Base-by-base conservation (phyloP, 2,113 vertebrate species). In the Laticauda colubrina region DNA sequence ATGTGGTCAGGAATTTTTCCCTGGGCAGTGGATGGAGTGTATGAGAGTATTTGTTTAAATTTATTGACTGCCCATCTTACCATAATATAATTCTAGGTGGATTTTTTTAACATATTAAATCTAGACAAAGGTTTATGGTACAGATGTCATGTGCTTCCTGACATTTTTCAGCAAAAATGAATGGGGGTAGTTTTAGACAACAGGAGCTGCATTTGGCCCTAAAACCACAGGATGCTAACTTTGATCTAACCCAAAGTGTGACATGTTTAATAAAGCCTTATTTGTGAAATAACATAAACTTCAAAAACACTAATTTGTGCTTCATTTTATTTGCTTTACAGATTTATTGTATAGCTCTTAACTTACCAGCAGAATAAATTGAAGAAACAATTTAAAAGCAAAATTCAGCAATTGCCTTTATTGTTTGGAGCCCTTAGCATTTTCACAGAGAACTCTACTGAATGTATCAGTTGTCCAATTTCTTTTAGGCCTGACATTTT, bases 401-500 rank as follows among this genome's bases (percentile, higher is more conserved):
- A 53, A 90, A 81, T 34, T 54, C 12, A 43, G 11, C 29, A 55
- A 39, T 10, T 39, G 21, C 24, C 3, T 85, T 57, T 89, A 43
- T 48, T 59, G 85, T 90, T 43, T 15, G 51, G 91, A 92, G 54
- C 43, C 91, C 5, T 1, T 51, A 86, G 0, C 0, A 69, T 59
- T 93, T 43, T 93, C 87, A 88, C 91, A 59, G 64, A 86, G 55
- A 26, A 59, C 64, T 20, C 90, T 53, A 87, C 94, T 61, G n/a
- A 94, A 96, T 96, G 94, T 94, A 95, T 93, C 89, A 0, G 0
- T 3, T 91, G 53, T 54, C 92, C 91, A 55, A 0, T 91, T 64
- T 88, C 91, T 90, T 94, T 93, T 69, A 89, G 91, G 94, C 89
- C 92, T 94, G 85, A 89, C 94, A 95, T 96, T 43, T 81, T 95